Evolutionary conservation across 2,888 invertebrate species (phyloP).

Genomic region (Folsomia manolachei): DNA sequence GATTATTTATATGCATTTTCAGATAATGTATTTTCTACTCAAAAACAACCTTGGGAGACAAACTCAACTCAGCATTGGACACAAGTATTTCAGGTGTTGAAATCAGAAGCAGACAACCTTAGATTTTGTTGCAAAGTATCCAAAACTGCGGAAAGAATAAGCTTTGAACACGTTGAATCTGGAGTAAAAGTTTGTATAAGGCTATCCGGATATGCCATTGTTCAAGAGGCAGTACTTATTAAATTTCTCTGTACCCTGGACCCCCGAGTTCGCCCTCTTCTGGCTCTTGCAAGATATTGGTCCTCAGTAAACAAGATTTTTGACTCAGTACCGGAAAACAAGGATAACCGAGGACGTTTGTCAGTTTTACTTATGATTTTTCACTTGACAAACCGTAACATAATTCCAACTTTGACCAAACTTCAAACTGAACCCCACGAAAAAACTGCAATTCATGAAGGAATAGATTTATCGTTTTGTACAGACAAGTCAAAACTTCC

Average conservation of each 20-base stretch:
- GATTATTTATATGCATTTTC: neutral
- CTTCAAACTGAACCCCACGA: neutral
- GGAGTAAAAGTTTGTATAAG: neutral
- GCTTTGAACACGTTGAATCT: conserved; percentile 10
- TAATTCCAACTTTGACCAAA: conserved; percentile 7
- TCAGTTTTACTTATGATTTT: conserved; percentile 6
- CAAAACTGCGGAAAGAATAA: neutral
- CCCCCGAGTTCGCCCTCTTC: conserved; percentile 12
- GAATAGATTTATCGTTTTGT: conserved; percentile 4
- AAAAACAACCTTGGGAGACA: conserved; percentile 15
- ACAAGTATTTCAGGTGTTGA: conserved; percentile 6
- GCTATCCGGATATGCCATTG: neutral
- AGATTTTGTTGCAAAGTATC: conserved; percentile 8
- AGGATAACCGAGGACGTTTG: conserved; percentile 1
- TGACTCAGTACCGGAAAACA: neutral
- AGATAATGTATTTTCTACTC: neutral
- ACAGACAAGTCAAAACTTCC: conserved; percentile 6
- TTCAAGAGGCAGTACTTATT: conserved; percentile 7
- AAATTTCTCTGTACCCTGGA: conserved; percentile 12
- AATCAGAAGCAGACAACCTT: neutral
- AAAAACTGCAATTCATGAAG: neutral
- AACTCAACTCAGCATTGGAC: neutral
- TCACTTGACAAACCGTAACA: conserved; percentile 9
- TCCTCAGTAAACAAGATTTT: neutral
- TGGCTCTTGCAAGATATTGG: conserved; percentile 11